These are phyloP conservation scores for Trachelus stipa DNA, from an alignment of 2,888 invertebrate species.

Conservation along the genomic window DNA sequence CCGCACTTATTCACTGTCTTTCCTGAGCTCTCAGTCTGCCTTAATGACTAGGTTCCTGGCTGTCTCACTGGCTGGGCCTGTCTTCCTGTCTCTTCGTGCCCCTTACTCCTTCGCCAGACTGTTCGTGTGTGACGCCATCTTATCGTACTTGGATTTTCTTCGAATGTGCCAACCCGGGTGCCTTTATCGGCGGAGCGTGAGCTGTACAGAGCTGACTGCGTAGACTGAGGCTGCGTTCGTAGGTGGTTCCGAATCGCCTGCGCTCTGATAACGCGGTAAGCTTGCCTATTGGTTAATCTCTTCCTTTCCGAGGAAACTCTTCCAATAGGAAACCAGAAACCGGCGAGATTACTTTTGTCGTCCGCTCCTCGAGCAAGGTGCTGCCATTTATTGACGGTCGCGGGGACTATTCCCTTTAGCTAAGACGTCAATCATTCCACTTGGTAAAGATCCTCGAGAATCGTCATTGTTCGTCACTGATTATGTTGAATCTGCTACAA, in stretches of 20 bases:
- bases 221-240: constrained; percentile 4
- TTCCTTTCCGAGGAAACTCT: neutral
- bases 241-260: constrained; percentile 4
- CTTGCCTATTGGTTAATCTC: neutral
- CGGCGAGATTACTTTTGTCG: neutral
- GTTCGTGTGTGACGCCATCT: constrained; percentile 38
- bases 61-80: neutral
- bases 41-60: constrained; percentile 1
- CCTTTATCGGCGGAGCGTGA: constrained; percentile 13
- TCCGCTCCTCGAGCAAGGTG: neutral
- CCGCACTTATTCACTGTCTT: constrained; percentile 21
- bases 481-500: neutral
- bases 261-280: constrained; percentile 5
- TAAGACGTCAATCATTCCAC: neutral
- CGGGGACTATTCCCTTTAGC: neutral
- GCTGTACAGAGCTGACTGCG: neutral
- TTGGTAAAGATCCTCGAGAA: neutral
- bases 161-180: constrained; percentile 3
- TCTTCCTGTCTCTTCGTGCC: constrained; percentile 14
- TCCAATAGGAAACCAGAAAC: neutral
- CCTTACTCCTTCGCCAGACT: constrained; percentile 7
- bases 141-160: constrained; percentile 25
- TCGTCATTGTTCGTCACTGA: neutral
- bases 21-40: constrained; percentile 15
- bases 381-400: neutral